These are phyloP conservation scores for Lophura swinhoii DNA, from an alignment of 2,797 vertebrate species.

Conservation along the genomic window DNA sequence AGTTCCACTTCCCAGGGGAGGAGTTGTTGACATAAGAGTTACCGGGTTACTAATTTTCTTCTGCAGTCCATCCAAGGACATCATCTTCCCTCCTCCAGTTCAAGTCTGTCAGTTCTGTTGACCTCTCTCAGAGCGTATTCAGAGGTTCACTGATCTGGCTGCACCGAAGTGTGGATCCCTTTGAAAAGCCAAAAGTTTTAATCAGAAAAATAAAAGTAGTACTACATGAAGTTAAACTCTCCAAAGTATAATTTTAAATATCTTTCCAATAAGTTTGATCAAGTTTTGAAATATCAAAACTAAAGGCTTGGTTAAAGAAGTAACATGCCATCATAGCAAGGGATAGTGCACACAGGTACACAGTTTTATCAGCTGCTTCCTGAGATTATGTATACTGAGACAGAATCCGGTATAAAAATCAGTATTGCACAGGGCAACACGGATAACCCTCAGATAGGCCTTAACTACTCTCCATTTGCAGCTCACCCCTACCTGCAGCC, in stretches of 20 bases:
- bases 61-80: slow-evolving; percentile 56
- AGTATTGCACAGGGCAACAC: neutral
- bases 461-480: neutral
- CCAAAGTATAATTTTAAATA: neutral
- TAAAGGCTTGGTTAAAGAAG: neutral
- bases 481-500: neutral
- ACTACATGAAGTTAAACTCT: neutral
- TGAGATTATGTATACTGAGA: neutral
- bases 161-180: slow-evolving; percentile 21
- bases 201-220: neutral
- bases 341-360: neutral
- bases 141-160: neutral
- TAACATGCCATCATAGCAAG: neutral
- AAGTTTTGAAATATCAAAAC: neutral
- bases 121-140: neutral
- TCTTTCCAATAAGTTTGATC: neutral
- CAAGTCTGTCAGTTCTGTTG: neutral
- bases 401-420: neutral
- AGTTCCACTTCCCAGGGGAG: neutral
- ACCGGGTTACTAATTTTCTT: slow-evolving; percentile 74
- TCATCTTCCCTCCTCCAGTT: slow-evolving; percentile 66
- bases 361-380: neutral
- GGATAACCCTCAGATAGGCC: neutral
- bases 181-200: neutral
- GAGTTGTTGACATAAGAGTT: slow-evolving; percentile 16